Evolutionary conservation across 2,888 invertebrate species (phyloP), one percentile per base, ranked within the genome.

Genomic region (Patella pellucida): DNA sequence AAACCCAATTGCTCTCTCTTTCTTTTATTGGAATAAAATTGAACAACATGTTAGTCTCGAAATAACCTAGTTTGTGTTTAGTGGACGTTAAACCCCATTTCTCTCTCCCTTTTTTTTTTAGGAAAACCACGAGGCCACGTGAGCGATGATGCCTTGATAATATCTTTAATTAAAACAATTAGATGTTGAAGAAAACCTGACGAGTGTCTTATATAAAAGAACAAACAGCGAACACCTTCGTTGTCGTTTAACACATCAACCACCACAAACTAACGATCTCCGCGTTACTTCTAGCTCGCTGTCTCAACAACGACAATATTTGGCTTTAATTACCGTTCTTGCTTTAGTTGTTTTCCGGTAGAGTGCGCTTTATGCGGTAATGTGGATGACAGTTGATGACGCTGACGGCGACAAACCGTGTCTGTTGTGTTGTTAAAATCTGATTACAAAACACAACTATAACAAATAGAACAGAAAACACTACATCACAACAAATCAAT

Each of bases 371-470:
- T 23, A 62, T 62, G 62, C 23, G 19, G 62, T 62, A 62, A 62
- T 23, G 19, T 11, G 19, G 12, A 23, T 62, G 62, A 62, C 62
- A 62, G 62, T 62, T 62, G 23, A 23, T 62, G 62, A 19, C 19
- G 62, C 62, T 19, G 14, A 19, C 62, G 62, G 62, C 62, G 62
- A 62, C 62, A 62, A 62, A 62, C 62, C 62, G 62, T 62, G 62
- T 62, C 62, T 62, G 62, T 62, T 62, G 19, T 19, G 62, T 23
- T 19, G 19, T 62, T 23, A 62, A 62, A 62, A 62, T 62, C 62
- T 62, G 62, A 62, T 62, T 19, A 62, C 62, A 62, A 62, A 62
- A 62, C 19, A 62, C 62, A 62, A 62, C 62, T 23, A 62, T 62
- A 9, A 62, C 12, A 62, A 41, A 41, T 9, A 41, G 41, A 41